These are phyloP conservation scores for Scelioninae gen. 1 DNA, from an alignment of 2,888 invertebrate genomes.

Conservation along the genomic window DNA sequence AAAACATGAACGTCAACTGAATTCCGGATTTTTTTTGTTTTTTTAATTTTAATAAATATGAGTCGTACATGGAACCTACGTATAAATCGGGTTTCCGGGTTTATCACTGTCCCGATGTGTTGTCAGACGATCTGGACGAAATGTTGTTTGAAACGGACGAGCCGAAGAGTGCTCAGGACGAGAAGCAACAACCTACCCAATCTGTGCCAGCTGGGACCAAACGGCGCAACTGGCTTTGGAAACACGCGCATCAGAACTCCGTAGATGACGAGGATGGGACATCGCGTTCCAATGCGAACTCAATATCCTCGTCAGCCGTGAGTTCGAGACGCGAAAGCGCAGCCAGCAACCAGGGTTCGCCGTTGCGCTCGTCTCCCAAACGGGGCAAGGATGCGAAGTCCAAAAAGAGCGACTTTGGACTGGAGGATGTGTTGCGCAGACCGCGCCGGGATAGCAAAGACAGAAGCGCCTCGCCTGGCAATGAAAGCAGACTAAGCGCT, in stretches of 20 bases:
- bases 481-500: conserved; percentile 79
- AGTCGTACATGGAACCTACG: no score
- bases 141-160: conserved; percentile 79
- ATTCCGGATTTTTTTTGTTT: no score
- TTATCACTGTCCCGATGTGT: conserved; percentile 69
- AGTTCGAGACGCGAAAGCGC: conserved; percentile 80
- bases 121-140: conserved; percentile 84
- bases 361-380: conserved; percentile 79
- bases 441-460: conserved; percentile 76
- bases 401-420: conserved; percentile 69
- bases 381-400: conserved; percentile 75
- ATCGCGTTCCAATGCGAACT: conserved; percentile 66
- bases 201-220: conserved; percentile 71
- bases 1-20: no score
- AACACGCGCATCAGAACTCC: conserved; percentile 78
- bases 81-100: no score
- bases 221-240: conserved; percentile 81
- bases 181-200: conserved; percentile 71
- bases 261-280: conserved; percentile 78
- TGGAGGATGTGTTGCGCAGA: conserved; percentile 75
- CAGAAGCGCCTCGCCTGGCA: conserved; percentile 73
- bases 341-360: conserved; percentile 79
- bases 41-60: no score
- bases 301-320: conserved; percentile 76
- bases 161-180: conserved; percentile 74